phyloP scores from a whole-genome alignment of 2,888 invertebrate genomes.

The Patella ulyssiponensis region DNA sequence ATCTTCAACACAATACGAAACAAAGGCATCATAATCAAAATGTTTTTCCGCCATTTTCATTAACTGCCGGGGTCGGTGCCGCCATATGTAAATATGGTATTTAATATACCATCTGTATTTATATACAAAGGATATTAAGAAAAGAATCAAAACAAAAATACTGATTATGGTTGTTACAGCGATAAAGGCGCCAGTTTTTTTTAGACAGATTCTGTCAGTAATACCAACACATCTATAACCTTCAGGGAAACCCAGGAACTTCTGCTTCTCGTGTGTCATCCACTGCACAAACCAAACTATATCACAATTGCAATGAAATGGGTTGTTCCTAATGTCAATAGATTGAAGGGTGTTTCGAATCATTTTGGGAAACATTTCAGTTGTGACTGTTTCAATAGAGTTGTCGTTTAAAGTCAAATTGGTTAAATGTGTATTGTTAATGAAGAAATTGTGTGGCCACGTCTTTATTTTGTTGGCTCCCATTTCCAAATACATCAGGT shows the following conservation, averaged over 20 bases:
- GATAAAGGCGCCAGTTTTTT: background rate
- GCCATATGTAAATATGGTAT: slow-evolving; percentile 1
- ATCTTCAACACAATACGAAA: slow-evolving; percentile 80
- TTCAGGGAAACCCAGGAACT: background rate
- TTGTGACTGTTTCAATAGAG: background rate
- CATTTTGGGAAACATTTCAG: background rate
- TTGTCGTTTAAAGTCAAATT: background rate
- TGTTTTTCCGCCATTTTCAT: slow-evolving; percentile 28
- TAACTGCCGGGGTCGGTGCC: slow-evolving; percentile 72
- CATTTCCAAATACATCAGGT: background rate
- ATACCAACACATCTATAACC: background rate
- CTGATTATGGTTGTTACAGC: background rate
- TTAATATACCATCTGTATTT: background rate
- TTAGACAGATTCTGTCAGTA: background rate
- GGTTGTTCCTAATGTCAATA: slow-evolving; percentile 76
- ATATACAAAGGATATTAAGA: background rate
- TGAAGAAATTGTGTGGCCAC: background rate
- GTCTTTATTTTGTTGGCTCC: background rate
- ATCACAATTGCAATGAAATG: slow-evolving; percentile 77
- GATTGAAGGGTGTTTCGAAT: slow-evolving; percentile 51
- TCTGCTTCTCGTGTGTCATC: slow-evolving; percentile 14
- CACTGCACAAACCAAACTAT: slow-evolving; percentile 53
- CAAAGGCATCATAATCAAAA: slow-evolving; percentile 79
- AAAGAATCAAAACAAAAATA: background rate
- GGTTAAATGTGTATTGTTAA: background rate